Percentiles rank a stretch among this genome's conserved stretches.
Evolutionary conservation across 1,140 invertebrate species (phyloP).

Genomic region (Scaptomyza pallida): DNA sequence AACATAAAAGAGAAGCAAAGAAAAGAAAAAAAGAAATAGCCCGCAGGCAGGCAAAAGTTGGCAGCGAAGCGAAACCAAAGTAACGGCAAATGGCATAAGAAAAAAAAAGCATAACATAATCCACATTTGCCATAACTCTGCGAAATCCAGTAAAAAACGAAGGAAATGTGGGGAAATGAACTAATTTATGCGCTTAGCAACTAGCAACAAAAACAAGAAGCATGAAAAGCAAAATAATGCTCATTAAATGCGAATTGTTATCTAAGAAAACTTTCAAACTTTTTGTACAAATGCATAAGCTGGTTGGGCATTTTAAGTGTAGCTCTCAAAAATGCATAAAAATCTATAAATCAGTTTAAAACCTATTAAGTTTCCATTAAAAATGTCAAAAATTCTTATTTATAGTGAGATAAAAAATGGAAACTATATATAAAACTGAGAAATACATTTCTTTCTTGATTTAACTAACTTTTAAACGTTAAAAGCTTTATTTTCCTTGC

Average conservation of each 20-base stretch:
- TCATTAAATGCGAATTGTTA: slow-evolving; percentile 8
- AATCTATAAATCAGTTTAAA: too few species aligned
- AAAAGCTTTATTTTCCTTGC: neutral
- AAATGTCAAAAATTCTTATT: too few species aligned
- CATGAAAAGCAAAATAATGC: neutral
- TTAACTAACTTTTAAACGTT: too few species aligned
- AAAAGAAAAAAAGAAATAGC: slow-evolving; percentile 2
- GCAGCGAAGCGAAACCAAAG: slow-evolving; percentile 15
- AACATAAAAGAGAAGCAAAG: neutral
- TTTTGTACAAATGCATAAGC: neutral
- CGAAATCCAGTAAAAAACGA: slow-evolving; percentile 20
- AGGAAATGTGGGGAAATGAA: slow-evolving; percentile 30
- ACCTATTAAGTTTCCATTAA: too few species aligned
- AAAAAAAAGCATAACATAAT: neutral
- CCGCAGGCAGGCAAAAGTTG: neutral
- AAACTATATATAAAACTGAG: too few species aligned
- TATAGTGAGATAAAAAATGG: too few species aligned
- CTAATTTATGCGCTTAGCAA: slow-evolving; percentile 27
- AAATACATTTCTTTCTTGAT: too few species aligned
- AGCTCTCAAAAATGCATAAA: too few species aligned
- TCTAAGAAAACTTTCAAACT: neutral
- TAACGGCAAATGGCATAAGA: slow-evolving; percentile 4
- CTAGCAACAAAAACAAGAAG: neutral
- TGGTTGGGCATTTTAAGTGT: too few species aligned
- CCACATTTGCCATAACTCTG: slow-evolving; percentile 12